Base-by-base conservation (phyloP, 2,797 vertebrate genomes). In the Notoglanidium macrostoma region DNA sequence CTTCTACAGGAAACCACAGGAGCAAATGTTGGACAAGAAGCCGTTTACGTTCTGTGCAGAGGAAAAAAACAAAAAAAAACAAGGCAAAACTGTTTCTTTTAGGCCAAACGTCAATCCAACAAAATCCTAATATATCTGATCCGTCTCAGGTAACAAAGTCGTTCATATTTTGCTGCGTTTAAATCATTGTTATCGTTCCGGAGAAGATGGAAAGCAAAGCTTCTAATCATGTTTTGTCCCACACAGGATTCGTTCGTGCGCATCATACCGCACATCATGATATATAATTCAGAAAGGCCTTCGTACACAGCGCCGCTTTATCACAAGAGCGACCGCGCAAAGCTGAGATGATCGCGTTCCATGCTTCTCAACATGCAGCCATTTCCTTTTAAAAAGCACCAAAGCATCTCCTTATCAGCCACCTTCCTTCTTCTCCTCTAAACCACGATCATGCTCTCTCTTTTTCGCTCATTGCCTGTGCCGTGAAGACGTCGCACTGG, bases 401-500 rank as follows among this genome's bases (percentile, higher is more conserved):
- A 77, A 85, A 63, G 84, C 77, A 84, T 90, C 14, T 84, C 73
- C 87, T 90, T 91, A 88, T 91, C 87, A 89, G 88, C 51, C 86
- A 87, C 51, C 87, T 82, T 79, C 68, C 88, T 88, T 80, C 88
- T 89, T 85, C 81, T 70, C 79, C 85, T 68, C 74, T 84, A 90
- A 85, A 23, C 49, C 15, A 23, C 23, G 26, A 21, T 57, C 63
- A 29, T 79, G n/a, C 80, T 67, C 68, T 80, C 67, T 57, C 57
- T 77, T 54, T 83, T 67, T 86, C n/a, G 2, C 83, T 92, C 89
- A 93, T 92, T 86, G 90, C 90, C 91, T 78, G 59, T 49, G 67
- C 89, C 82, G 87, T 46, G 73, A 90, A 89, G 90, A 85, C 87
- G 89, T 91, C 85, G 74, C 89, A 87, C 91, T 61, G 51, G 83